Base-by-base conservation (phyloP, 2,888 invertebrate genomes). In the Brachyopa scutellaris region DNA sequence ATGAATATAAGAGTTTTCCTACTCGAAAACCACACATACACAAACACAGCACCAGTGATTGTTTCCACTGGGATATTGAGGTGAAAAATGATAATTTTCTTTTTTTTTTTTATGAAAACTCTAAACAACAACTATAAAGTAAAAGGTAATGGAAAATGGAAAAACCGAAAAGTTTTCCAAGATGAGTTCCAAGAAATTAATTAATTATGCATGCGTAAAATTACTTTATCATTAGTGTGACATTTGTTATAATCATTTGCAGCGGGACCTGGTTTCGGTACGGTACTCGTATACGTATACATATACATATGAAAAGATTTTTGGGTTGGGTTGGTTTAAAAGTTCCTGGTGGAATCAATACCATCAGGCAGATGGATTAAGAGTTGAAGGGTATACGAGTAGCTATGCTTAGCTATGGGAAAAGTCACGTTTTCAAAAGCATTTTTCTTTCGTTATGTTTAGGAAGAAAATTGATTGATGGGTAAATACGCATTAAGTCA, bases 191-290 rank as follows among this genome's bases (percentile, higher is more conserved):
- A 15, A 13, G 61, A 51, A 38, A 61, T 51, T 70, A 70, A 70
- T 61, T 61, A 70, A 70, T 70, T 70, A 70, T 70, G 61, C 70
- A 70, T 61, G 70, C 70, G 70, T 61, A 59, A 51, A 61, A 70
- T 70, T 70, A 70, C 38, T 70, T 70, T 61, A 40, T 51, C 70
- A 51, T 70, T 70, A 70, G 59, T 61, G 61, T 42, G 70, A 70
- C 70, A 70, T 70, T 70, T 61, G 61, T 61, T 70, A 51, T 70
- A 42, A 51, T 59, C 59, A 70, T 51, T 31, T 49, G 49, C 36
- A 36, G 45, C 33, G 15, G 26, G n/a, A n/a, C n/a, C n/a, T n/a
- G n/a, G n/a, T n/a, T n/a, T n/a, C n/a, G n/a, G n/a, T n/a, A 36
- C 11, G 3, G 3, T n/a, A 11, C 3, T 5, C 36, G n/a, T n/a